Conservation (phyloP, 2,797 vertebrate species). For the Cryptoblepharus egeriae region DNA sequence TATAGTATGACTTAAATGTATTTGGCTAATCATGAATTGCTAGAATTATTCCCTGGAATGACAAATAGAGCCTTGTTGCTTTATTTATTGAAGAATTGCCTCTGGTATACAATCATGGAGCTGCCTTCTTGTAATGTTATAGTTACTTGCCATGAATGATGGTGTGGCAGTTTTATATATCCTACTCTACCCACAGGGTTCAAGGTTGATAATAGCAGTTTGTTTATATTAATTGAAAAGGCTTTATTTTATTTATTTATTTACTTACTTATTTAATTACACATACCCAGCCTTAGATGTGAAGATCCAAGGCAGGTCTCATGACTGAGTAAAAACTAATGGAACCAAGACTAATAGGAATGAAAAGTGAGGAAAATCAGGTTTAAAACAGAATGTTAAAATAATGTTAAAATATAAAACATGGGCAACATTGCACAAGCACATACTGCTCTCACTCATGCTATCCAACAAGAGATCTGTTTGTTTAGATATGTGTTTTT, state of each 20-base stretch:
- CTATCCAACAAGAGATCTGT: background rate
- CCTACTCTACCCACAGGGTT: background rate
- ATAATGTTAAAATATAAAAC: too few species aligned
- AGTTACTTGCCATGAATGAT: background rate
- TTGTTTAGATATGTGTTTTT: too few species aligned
- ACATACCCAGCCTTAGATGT: too few species aligned
- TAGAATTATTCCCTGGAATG: slow-evolving; percentile 21
- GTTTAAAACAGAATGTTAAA: background rate
- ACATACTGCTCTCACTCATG: too few species aligned
- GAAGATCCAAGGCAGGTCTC: too few species aligned
- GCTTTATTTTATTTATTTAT: too few species aligned
- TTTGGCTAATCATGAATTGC: slow-evolving; percentile 12
- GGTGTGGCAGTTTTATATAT: background rate
- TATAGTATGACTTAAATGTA: slow-evolving; percentile 23
- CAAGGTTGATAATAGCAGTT: background rate
- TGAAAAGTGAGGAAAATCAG: background rate
- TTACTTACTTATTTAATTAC: too few species aligned
- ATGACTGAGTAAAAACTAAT: background rate
- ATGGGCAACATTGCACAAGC: too few species aligned
- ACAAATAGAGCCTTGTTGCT: slow-evolving; percentile 6
- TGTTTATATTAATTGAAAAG: too few species aligned
- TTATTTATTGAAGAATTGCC: slow-evolving; percentile 21
- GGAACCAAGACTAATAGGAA: background rate
- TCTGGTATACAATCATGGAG: background rate
- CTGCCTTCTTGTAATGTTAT: background rate